Conservation (phyloP, 2,113 vertebrate species). For the Sturnus vulgaris region DNA sequence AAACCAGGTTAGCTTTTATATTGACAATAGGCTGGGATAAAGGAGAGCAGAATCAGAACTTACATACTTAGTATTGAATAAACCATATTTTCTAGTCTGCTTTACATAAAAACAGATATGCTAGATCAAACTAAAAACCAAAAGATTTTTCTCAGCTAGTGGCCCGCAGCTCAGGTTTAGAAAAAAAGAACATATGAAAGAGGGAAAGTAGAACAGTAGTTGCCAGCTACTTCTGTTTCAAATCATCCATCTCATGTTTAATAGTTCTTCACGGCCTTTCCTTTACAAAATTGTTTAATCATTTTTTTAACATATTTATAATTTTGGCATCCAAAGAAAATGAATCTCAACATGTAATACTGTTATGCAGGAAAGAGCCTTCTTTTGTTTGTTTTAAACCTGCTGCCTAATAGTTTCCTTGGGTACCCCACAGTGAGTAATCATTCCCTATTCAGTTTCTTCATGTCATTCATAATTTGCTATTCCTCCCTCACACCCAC, state of each 20-base stretch:
- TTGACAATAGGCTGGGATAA: neutral
- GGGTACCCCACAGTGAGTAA: slow-evolving; percentile 49
- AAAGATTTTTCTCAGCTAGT: slow-evolving; percentile 42
- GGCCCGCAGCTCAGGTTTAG: neutral
- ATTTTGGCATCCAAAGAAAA: slow-evolving; percentile 1
- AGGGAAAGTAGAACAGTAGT: neutral
- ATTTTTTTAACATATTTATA: neutral
- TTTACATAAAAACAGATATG: slow-evolving; percentile 48
- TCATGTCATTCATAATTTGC: slow-evolving; percentile 42
- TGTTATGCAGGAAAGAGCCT: neutral
- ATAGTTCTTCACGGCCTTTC: neutral
- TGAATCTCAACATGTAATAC: neutral
- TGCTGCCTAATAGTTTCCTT: slow-evolving; percentile 51
- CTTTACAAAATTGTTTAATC: neutral
- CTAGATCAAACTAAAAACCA: slow-evolving; percentile 32
- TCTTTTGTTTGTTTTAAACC: slow-evolving; percentile 65
- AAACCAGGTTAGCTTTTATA: neutral
- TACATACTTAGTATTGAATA: slow-evolving; percentile 21
- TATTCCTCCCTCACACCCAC: slow-evolving; percentile 11
- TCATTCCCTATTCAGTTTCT: slow-evolving; percentile 60
- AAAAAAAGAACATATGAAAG: slow-evolving; percentile 4
- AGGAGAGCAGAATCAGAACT: neutral
- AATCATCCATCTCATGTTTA: neutral
- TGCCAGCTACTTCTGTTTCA: neutral
- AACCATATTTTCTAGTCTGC: neutral